A percentile compares a stretch with the other conserved stretches of the same genome.
phyloP scores from a whole-genome alignment of 1,140 invertebrate genomes.

The Bombus affinis region DNA sequence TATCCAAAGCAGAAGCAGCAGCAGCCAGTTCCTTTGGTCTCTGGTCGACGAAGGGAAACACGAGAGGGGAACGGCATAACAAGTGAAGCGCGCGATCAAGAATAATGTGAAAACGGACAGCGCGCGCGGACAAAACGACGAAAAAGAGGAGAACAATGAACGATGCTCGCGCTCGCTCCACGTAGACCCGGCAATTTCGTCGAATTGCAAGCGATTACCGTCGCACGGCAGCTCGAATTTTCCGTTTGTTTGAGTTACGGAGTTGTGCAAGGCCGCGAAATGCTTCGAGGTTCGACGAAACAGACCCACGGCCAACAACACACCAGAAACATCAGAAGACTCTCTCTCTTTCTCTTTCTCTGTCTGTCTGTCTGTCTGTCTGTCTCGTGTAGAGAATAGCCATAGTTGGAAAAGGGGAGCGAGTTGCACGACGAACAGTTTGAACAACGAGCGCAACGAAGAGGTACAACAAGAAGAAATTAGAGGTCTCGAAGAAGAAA shows the following conservation, averaged over 20 bases:
- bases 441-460: background rate
- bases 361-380: background rate
- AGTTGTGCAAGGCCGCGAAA: conserved; percentile 37
- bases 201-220: conserved; percentile 67
- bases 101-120: conserved; percentile 55
- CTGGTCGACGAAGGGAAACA: background rate
- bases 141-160: conserved; percentile 35
- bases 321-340: background rate
- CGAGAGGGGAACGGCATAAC: background rate
- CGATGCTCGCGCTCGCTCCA: conserved; percentile 37
- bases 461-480: conserved; percentile 17
- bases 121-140: conserved; percentile 27
- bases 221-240: conserved; percentile 57
- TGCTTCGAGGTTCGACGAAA: conserved; percentile 8
- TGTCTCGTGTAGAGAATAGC: background rate
- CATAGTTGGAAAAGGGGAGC: background rate
- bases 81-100: conserved; percentile 37
- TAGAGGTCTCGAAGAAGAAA: conserved; percentile 7
- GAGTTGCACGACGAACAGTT: conserved; percentile 2
- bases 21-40: background rate
- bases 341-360: too few relatives aligned
- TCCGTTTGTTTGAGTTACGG: conserved; percentile 71
- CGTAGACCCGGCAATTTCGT: conserved; percentile 58
- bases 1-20: background rate
- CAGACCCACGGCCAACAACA: background rate